Percentiles rank a stretch among this genome's conserved stretches.
Evolutionary conservation across 2,888 invertebrate species (phyloP).

Genomic region (Lasius platythorax): DNA sequence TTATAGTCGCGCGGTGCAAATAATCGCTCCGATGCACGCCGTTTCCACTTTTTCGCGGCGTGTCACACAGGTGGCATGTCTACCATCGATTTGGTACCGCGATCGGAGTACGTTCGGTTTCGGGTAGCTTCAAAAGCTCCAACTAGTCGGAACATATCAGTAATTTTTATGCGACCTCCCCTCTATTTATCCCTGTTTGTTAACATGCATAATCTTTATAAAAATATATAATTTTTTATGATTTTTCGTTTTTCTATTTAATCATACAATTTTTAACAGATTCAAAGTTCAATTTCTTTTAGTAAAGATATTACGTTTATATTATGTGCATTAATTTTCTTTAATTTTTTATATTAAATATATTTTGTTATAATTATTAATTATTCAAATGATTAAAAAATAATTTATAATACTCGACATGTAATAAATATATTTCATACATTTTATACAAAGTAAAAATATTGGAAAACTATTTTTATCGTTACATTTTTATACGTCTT

Average conservation of each 20-base stretch:
- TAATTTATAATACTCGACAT: not conserved
- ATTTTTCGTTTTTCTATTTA: not conserved
- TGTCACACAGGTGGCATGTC: slow-evolving; percentile 66
- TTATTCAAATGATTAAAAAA: not conserved
- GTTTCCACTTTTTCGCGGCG: slow-evolving; percentile 66
- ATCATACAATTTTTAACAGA: not conserved
- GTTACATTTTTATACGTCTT: not conserved
- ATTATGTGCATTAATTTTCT: not conserved
- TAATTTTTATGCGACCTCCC: not conserved
- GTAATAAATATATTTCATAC: not conserved
- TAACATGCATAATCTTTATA: not conserved
- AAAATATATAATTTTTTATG: not conserved
- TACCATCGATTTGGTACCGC: slow-evolving; percentile 64
- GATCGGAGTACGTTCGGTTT: slow-evolving; percentile 36
- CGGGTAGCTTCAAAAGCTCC: not conserved
- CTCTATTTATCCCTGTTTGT: not conserved
- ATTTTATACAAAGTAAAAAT: not conserved
- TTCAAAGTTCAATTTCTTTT: not conserved
- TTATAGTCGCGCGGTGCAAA: slow-evolving; percentile 82
- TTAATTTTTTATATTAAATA: not conserved
- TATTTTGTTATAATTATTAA: not conserved
- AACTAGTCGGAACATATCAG: not conserved
- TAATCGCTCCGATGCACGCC: slow-evolving; percentile 79
- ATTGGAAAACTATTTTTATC: not conserved
- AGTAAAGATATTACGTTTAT: not conserved